These are phyloP conservation scores for Coelopa frigida DNA, from an alignment of 1,140 invertebrate species.

Conservation along the genomic window DNA sequence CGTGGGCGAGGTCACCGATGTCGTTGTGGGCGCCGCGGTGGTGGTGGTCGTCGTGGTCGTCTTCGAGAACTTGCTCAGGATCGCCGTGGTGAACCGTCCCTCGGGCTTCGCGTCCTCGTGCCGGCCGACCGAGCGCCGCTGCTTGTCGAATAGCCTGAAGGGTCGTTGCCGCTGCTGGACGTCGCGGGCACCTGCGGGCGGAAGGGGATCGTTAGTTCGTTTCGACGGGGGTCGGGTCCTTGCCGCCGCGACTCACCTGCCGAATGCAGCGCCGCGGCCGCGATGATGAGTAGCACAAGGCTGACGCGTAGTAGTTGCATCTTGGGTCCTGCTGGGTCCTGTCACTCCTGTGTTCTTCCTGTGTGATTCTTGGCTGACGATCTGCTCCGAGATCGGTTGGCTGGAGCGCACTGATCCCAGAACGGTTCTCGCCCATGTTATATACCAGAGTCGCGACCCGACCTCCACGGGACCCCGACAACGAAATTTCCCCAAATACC, in stretches of 20 bases:
- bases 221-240: too few species aligned
- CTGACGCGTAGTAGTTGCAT: constrained; percentile 25
- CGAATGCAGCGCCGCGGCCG: constrained; percentile 14
- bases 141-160: background rate
- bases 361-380: constrained; percentile 5
- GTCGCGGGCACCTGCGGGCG: background rate
- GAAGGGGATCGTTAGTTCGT: too few species aligned
- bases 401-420: constrained; percentile 25
- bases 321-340: constrained; percentile 9
- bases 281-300: constrained; percentile 27
- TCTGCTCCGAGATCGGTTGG: constrained; percentile 21
- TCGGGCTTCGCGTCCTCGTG: constrained; percentile 15
- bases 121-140: constrained; percentile 11
- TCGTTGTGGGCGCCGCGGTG: background rate
- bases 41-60: constrained; percentile 9
- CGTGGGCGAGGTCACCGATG: background rate
- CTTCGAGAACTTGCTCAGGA: constrained; percentile 27
- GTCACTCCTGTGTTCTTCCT: constrained; percentile 18
- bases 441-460: constrained; percentile 28
- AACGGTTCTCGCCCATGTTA: constrained; percentile 18
- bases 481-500: background rate
- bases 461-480: too few species aligned
- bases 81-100: constrained; percentile 21
- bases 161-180: too few species aligned
- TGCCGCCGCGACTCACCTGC: constrained; percentile 23